A percentile compares a stretch with the other conserved stretches of the same genome.
Conservation (phyloP, 2,888 invertebrate genomes). For the Orchesella flavescens region DNA sequence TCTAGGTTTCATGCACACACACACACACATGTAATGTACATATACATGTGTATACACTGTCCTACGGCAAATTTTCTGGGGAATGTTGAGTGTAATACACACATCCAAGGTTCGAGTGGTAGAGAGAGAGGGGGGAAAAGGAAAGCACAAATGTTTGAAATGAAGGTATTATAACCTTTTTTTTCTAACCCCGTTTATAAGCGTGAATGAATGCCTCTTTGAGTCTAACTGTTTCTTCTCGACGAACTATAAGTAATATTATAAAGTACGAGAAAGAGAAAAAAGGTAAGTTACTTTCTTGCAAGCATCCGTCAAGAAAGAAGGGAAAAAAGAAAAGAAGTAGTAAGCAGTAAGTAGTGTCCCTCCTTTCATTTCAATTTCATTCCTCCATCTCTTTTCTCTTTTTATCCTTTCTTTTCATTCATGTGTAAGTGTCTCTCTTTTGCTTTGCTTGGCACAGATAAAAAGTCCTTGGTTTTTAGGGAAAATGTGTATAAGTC, state of each 20-base stretch:
- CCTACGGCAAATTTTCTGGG: conserved; percentile 43
- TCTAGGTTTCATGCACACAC: conserved; percentile 35
- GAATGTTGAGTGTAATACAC: conserved; percentile 7
- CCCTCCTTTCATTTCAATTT: conserved; percentile 57
- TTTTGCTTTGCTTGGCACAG: conserved; percentile 58
- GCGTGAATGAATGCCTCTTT: conserved; percentile 59
- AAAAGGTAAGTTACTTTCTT: conserved; percentile 61
- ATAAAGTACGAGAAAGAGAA: conserved; percentile 14
- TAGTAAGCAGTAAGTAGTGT: conserved; percentile 60
- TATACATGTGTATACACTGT: conserved; percentile 6
- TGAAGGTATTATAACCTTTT: conserved; percentile 53
- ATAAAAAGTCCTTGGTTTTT: conserved; percentile 59
- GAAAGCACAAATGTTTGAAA: conserved; percentile 57
- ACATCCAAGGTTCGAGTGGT: background rate
- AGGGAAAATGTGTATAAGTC: conserved; percentile 50
- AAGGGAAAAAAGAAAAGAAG: conserved; percentile 28
- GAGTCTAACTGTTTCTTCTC: conserved; percentile 36
- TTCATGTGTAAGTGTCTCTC: conserved; percentile 60
- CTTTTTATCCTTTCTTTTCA: conserved; percentile 53
- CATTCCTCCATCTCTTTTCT: conserved; percentile 34
- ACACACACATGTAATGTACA: background rate
- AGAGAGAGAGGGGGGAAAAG: conserved; percentile 2
- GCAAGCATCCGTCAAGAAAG: conserved; percentile 52
- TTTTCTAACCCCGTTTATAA: conserved; percentile 37
- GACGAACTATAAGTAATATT: conserved; percentile 48